Base-by-base conservation (phyloP, 1,140 invertebrate genomes). In the Mylabris phalerata region DNA sequence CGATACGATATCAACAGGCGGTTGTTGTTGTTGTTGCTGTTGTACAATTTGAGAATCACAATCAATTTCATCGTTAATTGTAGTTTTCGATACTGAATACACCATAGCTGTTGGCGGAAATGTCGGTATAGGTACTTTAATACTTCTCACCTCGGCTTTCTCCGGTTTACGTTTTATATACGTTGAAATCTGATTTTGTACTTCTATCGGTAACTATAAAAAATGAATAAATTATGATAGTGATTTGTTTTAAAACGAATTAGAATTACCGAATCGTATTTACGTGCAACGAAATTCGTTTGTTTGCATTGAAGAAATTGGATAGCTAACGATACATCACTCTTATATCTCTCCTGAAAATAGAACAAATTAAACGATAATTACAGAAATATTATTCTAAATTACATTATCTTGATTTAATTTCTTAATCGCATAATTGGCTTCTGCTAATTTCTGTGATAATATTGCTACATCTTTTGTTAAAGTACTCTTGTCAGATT, bases 261-360 rank as follows among this genome's bases (percentile, higher is more conserved):
- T 19, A 19, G 61, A 80, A 87, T 88, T 84, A 96, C 94, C 70
- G 88, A 85, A 73, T 93, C 90, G 71, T 93, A 84, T 77, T 91
- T 93, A 69, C 95, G 93, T 48, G 92, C 85, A 55, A 96, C 86
- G 83, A 95, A 97, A 78, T 92, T 93, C 51, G 91, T 90, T 62
- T 94, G 93, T 75, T 95, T 96, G 74, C 93, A 96, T 71, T 97
- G 94, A 25, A 98, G 77, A 61, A 97, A 79, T 77, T 95, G 92
- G 63, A 96, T 93, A 48, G 93, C 93, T 73, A 95, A 77, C 75
- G 90, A 93, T 68, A 96, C 93, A 76, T 98, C 95, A 75, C 89
- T 92, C 77, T 92, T 88, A 76, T 95, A 96, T 66, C 91, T 84
- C 71, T 95, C 93, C 93, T 96, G 78, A 27, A 80, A 82, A 71